These are phyloP conservation scores for Phyllotreta striolata DNA, from an alignment of 2,888 invertebrate genomes.

Conservation along the genomic window DNA sequence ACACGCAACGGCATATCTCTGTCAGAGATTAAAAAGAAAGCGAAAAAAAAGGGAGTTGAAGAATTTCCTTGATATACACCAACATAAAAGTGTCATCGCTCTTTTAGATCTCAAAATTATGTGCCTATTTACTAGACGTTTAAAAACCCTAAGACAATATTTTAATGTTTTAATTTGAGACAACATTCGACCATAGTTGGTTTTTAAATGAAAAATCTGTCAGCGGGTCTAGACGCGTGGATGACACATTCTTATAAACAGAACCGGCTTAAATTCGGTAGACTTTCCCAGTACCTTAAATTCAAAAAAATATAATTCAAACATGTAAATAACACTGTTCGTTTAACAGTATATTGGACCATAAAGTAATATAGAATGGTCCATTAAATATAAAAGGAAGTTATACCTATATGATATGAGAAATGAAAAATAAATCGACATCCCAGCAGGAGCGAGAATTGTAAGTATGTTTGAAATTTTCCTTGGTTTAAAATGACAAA, in stretches of 20 bases:
- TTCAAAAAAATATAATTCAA: too few species aligned
- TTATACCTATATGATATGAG: too few species aligned
- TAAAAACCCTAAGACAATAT: constrained; percentile 23
- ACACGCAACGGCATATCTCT: too few species aligned
- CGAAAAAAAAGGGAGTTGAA: constrained; percentile 14
- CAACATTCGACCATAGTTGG: constrained; percentile 15
- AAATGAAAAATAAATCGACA: too few species aligned
- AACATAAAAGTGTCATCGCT: constrained; percentile 39
- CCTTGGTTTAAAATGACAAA: too few species aligned
- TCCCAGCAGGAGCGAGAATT: too few species aligned
- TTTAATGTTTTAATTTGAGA: constrained; percentile 32
- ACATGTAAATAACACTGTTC: too few species aligned
- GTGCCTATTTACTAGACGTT: constrained; percentile 33
- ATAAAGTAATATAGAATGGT: too few species aligned
- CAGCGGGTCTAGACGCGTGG: constrained; percentile 33
- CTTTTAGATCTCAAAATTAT: constrained; percentile 32
- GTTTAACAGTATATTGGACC: too few species aligned
- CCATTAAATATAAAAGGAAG: too few species aligned
- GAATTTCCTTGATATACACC: constrained; percentile 31
- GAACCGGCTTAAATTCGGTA: background rate
- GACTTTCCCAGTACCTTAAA: too few species aligned
- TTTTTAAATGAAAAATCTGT: constrained; percentile 30
- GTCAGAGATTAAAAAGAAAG: background rate
- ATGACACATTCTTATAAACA: constrained; percentile 28
- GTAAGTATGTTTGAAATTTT: too few species aligned